phyloP scores from a whole-genome alignment of 2,797 vertebrate genomes.

The Macroramphosus scolopax region DNA sequence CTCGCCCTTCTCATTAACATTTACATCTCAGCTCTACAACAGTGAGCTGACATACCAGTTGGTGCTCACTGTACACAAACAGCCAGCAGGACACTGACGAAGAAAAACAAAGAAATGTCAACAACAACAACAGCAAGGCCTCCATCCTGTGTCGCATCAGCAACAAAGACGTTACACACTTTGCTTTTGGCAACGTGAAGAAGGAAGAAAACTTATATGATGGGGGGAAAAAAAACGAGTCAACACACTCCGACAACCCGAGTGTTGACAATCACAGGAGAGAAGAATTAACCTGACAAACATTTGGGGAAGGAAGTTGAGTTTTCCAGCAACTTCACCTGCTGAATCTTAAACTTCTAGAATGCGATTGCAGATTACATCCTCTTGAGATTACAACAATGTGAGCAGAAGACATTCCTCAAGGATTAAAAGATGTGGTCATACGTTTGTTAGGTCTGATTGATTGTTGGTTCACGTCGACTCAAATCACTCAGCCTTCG shows the following conservation, averaged over 20 bases:
- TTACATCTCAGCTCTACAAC: conserved; percentile 50
- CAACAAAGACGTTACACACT: conserved; percentile 9
- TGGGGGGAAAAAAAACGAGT: neutral
- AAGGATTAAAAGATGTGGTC: neutral
- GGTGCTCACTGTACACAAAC: conserved; percentile 13
- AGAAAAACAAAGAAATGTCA: neutral
- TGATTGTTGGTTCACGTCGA: neutral
- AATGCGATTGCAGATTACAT: neutral
- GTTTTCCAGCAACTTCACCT: neutral
- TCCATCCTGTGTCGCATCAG: conserved; percentile 6
- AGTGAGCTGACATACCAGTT: conserved; percentile 9
- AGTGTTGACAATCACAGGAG: neutral
- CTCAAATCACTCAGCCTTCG: neutral
- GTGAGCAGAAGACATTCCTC: neutral
- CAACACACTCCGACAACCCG: neutral
- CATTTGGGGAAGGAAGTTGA: neutral
- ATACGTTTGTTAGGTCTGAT: neutral
- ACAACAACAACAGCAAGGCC: conserved; percentile 9
- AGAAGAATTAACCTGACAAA: neutral
- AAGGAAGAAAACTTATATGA: neutral
- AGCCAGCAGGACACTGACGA: conserved; percentile 1
- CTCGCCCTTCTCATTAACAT: conserved; percentile 28
- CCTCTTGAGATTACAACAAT: neutral
- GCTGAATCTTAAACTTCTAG: neutral
- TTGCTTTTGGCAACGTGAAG: conserved; percentile 48